phyloP scores from a whole-genome alignment of 2,797 vertebrate species.

The Hipposideros larvatus region DNA sequence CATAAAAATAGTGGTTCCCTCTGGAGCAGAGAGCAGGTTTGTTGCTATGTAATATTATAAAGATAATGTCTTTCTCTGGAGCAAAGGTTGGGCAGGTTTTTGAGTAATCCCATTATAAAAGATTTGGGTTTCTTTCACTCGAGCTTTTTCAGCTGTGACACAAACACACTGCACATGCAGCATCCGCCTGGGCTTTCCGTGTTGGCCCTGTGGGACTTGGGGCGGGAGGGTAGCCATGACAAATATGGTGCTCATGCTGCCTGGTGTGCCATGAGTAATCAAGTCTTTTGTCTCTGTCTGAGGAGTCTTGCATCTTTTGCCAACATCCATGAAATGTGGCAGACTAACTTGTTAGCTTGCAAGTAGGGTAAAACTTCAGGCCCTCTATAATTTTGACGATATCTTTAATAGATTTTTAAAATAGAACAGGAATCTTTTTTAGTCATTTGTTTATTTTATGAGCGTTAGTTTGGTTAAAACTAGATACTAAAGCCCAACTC shows the following conservation, averaged over 20 bases:
- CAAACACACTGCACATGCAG: neutral
- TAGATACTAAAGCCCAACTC: neutral
- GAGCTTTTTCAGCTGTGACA: neutral
- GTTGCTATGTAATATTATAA: slow-evolving; percentile 25
- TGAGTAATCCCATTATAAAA: neutral
- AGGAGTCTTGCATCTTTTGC: neutral
- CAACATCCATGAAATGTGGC: neutral
- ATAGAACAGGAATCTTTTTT: neutral
- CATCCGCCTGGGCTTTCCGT: neutral
- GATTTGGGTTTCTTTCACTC: neutral
- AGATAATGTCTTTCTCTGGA: neutral
- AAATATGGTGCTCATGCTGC: neutral
- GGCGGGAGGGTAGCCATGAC: neutral
- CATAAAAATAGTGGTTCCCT: neutral
- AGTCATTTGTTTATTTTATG: neutral
- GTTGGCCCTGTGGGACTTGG: neutral
- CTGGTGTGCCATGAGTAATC: neutral
- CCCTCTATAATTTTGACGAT: neutral
- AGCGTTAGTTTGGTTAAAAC: neutral
- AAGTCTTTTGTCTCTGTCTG: neutral
- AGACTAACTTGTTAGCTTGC: neutral
- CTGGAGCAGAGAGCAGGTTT: slow-evolving; percentile 6
- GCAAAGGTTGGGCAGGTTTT: neutral
- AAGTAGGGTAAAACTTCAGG: neutral
- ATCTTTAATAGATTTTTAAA: neutral